Evolutionary conservation across 2,888 invertebrate genomes (phyloP).

Genomic region (Euclidia mi): DNA sequence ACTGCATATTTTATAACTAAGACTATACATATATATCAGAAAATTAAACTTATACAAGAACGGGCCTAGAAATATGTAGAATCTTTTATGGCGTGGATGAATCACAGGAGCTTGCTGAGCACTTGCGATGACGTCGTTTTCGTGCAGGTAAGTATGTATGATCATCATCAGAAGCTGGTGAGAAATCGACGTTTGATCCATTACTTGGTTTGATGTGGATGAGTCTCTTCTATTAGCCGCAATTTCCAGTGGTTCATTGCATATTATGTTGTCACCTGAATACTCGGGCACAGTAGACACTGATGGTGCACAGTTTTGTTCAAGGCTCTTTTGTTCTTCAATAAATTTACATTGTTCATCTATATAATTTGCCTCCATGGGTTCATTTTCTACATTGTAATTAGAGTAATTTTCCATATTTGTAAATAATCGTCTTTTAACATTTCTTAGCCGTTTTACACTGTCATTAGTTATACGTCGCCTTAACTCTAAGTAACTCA

Average conservation of each 20-base stretch:
- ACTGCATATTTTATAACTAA: too few relatives aligned
- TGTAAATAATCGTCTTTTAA: slow-evolving; percentile 12
- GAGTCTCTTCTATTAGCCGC: slow-evolving; percentile 15
- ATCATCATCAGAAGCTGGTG: slow-evolving; percentile 9
- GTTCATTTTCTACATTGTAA: slow-evolving; percentile 16
- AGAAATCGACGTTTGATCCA: slow-evolving; percentile 1
- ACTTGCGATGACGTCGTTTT: slow-evolving; percentile 16
- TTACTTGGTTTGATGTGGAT: slow-evolving; percentile 12
- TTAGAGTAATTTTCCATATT: slow-evolving; percentile 13
- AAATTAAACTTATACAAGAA: too few relatives aligned
- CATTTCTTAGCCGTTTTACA: too few relatives aligned
- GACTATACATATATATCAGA: too few relatives aligned
- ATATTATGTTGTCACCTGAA: slow-evolving; percentile 14
- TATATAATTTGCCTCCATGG: slow-evolving; percentile 12
- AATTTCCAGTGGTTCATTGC: slow-evolving; percentile 13
- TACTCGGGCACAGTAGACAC: slow-evolving; percentile 14
- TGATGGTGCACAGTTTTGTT: slow-evolving; percentile 17
- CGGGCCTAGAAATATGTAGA: too few relatives aligned
- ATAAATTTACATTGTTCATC: slow-evolving; percentile 13
- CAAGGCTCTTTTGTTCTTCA: slow-evolving; percentile 11
- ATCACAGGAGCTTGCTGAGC: slow-evolving; percentile 9
- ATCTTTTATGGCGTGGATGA: slow-evolving; percentile 15
- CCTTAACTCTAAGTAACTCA: slow-evolving; percentile 10
- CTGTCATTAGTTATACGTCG: slow-evolving; percentile 15
- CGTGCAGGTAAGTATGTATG: slow-evolving; percentile 16